Evolutionary conservation across 2,113 vertebrate species (phyloP).

Genomic region (Rhadina sibilatrix): DNA sequence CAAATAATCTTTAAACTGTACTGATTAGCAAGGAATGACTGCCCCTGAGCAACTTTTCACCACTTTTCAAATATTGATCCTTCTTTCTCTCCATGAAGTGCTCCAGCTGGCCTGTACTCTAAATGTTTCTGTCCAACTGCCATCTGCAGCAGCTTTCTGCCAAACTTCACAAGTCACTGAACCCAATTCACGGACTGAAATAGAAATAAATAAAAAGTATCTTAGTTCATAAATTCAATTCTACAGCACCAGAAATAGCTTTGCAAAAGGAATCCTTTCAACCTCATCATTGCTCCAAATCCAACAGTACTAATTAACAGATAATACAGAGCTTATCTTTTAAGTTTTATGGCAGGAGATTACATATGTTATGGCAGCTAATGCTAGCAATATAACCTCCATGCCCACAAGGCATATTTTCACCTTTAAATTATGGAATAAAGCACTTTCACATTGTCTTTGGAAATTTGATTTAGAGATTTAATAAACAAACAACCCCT

Average conservation of each 20-base stretch:
- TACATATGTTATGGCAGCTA: not conserved
- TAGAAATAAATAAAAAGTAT: not conserved
- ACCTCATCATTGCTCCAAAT: not conserved
- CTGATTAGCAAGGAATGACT: not conserved
- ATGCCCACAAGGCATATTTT: not conserved
- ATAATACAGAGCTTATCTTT: not conserved
- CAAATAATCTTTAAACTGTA: not conserved
- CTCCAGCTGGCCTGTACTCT: not conserved
- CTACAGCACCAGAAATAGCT: not conserved
- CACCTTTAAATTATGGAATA: not conserved
- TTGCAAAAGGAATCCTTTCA: not conserved
- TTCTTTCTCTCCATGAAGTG: not conserved
- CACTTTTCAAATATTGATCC: not conserved
- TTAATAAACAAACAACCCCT: not conserved
- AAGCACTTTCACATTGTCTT: not conserved
- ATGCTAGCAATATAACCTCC: not conserved
- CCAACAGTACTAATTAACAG: not conserved
- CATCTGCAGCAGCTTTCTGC: not conserved
- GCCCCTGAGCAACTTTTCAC: not conserved
- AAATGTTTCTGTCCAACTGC: not conserved
- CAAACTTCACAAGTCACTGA: not conserved
- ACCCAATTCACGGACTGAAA: not conserved
- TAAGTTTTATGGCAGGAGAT: not conserved
- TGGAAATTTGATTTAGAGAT: slow-evolving; percentile 39
- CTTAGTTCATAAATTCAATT: not conserved